A percentile compares a stretch with the other conserved stretches of the same genome.
These are phyloP conservation scores for Tryphoninae sp. DNA, from an alignment of 2,888 invertebrate genomes.

Conservation along the genomic window DNA sequence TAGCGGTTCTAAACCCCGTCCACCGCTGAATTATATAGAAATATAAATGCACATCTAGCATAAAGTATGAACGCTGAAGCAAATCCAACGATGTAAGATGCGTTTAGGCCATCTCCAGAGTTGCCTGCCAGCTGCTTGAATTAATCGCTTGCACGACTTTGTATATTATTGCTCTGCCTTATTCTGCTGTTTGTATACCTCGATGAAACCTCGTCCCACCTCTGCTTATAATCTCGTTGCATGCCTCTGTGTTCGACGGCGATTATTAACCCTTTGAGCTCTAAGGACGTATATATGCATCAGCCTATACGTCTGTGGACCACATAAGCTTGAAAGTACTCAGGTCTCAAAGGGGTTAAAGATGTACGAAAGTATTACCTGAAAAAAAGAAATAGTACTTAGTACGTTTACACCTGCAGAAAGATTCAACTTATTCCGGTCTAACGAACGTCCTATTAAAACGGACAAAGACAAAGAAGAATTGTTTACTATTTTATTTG, in stretches of 20 bases:
- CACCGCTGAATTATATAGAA: constrained; percentile 64
- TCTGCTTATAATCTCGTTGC: constrained; percentile 7
- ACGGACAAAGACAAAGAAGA: too few relatives aligned
- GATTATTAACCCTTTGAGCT: background rate
- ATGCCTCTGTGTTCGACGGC: constrained; percentile 1
- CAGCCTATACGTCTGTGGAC: too few relatives aligned
- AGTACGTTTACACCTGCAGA: background rate
- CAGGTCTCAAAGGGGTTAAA: background rate
- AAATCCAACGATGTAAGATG: constrained; percentile 76
- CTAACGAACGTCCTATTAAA: background rate
- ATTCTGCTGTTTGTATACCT: constrained; percentile 33
- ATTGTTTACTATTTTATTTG: too few relatives aligned
- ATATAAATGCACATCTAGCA: constrained; percentile 73
- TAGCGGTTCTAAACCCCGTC: constrained; percentile 62
- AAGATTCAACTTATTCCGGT: background rate
- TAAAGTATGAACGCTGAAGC: constrained; percentile 74
- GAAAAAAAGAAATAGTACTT: background rate
- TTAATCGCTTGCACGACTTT: constrained; percentile 48
- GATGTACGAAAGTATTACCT: background rate
- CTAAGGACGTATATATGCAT: too few relatives aligned
- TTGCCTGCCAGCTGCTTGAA: constrained; percentile 76
- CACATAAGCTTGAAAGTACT: too few relatives aligned
- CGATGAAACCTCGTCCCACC: constrained; percentile 11
- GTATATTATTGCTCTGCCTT: constrained; percentile 11
- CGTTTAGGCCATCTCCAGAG: constrained; percentile 81